phyloP scores from a whole-genome alignment of 2,113 vertebrate species.

The Zapornia atra region DNA sequence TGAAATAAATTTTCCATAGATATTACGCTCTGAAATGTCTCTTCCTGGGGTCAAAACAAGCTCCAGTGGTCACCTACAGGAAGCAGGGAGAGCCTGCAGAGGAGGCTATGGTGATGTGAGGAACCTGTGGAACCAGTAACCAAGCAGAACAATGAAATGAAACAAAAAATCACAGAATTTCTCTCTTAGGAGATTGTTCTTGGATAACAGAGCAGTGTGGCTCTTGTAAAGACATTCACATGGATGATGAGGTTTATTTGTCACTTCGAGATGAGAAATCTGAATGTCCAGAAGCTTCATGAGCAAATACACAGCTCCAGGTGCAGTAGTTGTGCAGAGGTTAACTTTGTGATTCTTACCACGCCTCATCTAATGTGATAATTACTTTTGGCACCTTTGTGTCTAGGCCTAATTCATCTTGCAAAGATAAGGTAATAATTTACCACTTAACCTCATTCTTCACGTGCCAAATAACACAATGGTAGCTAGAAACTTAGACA shows the following conservation, averaged over 20 bases:
- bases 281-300: background rate
- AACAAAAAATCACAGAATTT: accelerated
- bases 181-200: accelerated
- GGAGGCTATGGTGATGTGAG: background rate
- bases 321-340: background rate
- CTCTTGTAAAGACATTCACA: background rate
- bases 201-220: background rate
- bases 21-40: background rate
- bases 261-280: background rate
- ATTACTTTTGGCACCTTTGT: conserved; percentile 42
- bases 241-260: background rate
- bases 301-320: background rate
- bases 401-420: conserved; percentile 16
- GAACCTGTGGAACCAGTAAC: background rate
- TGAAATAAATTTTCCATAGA: background rate
- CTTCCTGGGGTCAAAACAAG: background rate
- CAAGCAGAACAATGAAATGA: background rate
- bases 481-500: background rate
- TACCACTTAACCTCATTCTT: conserved; percentile 2
- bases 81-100: background rate
- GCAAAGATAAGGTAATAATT: conserved; percentile 7
- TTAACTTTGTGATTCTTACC: background rate
- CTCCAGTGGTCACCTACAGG: accelerated
- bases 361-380: background rate
- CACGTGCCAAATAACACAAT: background rate